Conservation (phyloP, 2,113 vertebrate genomes). For the Rhinogobius similis region DNA sequence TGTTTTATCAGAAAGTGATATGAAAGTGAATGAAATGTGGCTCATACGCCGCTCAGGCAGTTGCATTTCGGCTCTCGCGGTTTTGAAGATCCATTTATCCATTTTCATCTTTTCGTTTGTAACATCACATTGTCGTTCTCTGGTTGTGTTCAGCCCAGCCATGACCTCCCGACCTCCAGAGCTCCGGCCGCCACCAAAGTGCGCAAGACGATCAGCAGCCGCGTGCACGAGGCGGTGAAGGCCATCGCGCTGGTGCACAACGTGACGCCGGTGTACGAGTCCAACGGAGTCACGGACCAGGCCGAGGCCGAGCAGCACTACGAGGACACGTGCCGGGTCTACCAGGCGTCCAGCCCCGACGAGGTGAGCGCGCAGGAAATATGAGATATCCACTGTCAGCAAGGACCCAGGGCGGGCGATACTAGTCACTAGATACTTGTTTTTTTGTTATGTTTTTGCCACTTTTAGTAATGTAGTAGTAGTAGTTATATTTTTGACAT, state of each 20-base stretch:
- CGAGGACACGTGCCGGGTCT: constrained; percentile 93
- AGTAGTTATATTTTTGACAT: too few relatives aligned
- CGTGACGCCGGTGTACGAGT: constrained; percentile 93
- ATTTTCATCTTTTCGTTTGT: background rate
- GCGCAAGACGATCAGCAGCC: constrained; percentile 93
- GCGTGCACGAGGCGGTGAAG: constrained; percentile 95
- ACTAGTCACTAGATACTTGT: too few relatives aligned
- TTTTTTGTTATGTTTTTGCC: too few relatives aligned
- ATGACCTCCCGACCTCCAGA: constrained; percentile 86
- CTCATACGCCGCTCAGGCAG: too few relatives aligned
- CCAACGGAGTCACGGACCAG: constrained; percentile 93
- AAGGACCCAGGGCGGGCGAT: too few relatives aligned
- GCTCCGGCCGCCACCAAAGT: constrained; percentile 89
- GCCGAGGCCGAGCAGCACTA: constrained; percentile 95
- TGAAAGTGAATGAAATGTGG: too few relatives aligned
- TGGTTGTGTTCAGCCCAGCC: constrained; percentile 77
- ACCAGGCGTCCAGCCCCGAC: constrained; percentile 96
- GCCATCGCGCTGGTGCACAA: constrained; percentile 96
- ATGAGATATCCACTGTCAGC: too few relatives aligned
- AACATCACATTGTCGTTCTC: background rate
- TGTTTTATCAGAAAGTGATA: too few relatives aligned
- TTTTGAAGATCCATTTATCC: too few relatives aligned
- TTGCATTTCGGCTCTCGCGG: background rate
- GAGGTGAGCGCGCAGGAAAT: too few relatives aligned
- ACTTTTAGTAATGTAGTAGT: too few relatives aligned